Evolutionary conservation across 1,140 invertebrate species (phyloP).

Genomic region (Drosophila pachea): DNA sequence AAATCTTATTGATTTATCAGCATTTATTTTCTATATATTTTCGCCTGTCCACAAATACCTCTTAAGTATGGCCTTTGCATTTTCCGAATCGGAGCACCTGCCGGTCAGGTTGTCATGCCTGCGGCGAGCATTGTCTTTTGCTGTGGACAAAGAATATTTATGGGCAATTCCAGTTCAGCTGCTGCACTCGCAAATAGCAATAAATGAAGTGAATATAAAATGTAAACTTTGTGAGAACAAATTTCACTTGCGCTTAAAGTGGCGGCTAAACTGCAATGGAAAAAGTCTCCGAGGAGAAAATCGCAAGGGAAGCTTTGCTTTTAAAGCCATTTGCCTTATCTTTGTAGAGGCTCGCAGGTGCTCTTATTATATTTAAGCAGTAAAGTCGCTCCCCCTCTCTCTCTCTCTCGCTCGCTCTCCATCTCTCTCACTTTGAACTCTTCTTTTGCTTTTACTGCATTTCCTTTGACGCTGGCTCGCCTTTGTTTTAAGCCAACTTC

Average conservation of each 20-base stretch:
- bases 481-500: constrained; percentile 34
- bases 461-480: constrained; percentile 25
- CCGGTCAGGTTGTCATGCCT: too few relatives aligned
- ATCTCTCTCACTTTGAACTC: not conserved
- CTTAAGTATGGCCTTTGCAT: too few relatives aligned
- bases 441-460: not conserved
- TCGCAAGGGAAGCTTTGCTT: too few relatives aligned
- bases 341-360: constrained; percentile 16
- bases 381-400: not conserved
- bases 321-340: not conserved
- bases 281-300: not conserved
- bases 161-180: too few relatives aligned
- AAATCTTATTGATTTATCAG: too few relatives aligned
- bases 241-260: not conserved
- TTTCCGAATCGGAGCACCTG: too few relatives aligned
- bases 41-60: too few relatives aligned
- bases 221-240: not conserved
- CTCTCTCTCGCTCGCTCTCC: not conserved
- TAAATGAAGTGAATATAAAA: not conserved
- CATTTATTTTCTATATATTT: too few relatives aligned
- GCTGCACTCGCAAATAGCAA: too few relatives aligned
- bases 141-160: too few relatives aligned
- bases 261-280: not conserved
- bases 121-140: too few relatives aligned
- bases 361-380: constrained; percentile 1